These are phyloP conservation scores for Helicoverpa zea DNA, from an alignment of 1,140 invertebrate genomes.

Conservation along the genomic window DNA sequence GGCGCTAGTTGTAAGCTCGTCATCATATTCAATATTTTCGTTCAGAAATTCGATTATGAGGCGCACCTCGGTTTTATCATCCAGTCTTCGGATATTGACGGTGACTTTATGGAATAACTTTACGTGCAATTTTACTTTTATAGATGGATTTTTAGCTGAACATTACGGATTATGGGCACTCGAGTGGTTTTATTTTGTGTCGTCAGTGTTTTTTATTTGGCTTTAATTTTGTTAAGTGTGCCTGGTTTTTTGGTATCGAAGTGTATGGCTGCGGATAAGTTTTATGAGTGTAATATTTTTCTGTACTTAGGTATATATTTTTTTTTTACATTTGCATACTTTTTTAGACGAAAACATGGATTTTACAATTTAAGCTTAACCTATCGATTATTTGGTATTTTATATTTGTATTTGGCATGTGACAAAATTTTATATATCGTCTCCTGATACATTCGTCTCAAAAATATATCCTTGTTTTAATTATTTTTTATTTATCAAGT, in stretches of 20 bases:
- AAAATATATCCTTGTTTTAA: no score
- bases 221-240: constrained; percentile 32
- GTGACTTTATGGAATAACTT: constrained; percentile 50
- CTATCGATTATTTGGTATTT: no score
- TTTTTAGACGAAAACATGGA: background rate
- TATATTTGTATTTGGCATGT: no score
- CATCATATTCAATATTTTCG: constrained; percentile 54
- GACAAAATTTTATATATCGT: no score
- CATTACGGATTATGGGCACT: constrained; percentile 1
- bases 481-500: no score
- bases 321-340: background rate
- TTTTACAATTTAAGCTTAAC: no score
- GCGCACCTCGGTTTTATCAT: constrained; percentile 44
- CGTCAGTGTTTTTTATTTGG: constrained; percentile 19
- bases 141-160: constrained; percentile 40
- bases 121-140: constrained; percentile 48
- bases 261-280: background rate
- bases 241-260: background rate
- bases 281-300: constrained; percentile 15
- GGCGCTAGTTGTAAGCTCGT: constrained; percentile 25
- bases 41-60: constrained; percentile 50
- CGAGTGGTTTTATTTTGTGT: constrained; percentile 5
- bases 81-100: constrained; percentile 33
- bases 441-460: no score
- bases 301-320: background rate